A percentile compares a stretch with the other conserved stretches of the same genome.
These are phyloP conservation scores for Entomobrya proxima DNA, from an alignment of 2,888 invertebrate genomes.

Conservation along the genomic window DNA sequence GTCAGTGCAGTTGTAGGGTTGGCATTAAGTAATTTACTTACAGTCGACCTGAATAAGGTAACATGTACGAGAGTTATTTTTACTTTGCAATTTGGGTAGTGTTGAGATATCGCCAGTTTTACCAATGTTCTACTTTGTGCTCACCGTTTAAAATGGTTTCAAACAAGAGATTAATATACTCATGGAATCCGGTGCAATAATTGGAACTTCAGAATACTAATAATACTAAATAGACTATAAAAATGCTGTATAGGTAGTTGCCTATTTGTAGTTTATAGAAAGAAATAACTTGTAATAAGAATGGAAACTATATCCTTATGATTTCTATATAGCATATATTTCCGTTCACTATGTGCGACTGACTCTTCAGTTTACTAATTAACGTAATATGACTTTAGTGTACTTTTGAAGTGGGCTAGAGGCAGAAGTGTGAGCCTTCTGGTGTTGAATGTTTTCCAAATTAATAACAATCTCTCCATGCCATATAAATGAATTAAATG, in stretches of 20 bases:
- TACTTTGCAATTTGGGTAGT: not conserved
- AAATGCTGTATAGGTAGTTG: not conserved
- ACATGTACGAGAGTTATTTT: no score
- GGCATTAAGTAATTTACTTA: no score
- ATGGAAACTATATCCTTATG: not conserved
- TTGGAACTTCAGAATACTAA: conserved; percentile 22
- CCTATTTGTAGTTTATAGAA: not conserved
- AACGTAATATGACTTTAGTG: not conserved
- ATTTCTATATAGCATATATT: not conserved
- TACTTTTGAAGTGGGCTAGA: not conserved
- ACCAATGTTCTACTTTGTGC: not conserved
- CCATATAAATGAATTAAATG: no score
- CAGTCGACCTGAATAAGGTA: no score
- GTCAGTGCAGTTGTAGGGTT: no score
- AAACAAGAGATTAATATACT: conserved; percentile 57
- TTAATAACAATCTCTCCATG: conserved; percentile 47
- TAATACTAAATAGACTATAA: not conserved
- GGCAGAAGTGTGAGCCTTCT: not conserved
- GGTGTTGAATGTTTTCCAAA: conserved; percentile 42
- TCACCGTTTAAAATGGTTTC: conserved; percentile 22
- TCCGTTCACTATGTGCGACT: not conserved
- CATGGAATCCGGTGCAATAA: conserved; percentile 64
- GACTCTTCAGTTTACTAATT: not conserved
- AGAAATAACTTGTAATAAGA: no score
- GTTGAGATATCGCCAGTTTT: not conserved